These are phyloP conservation scores for Trissoscelio sp. DNA, from an alignment of 2,888 invertebrate species.

Conservation along the genomic window DNA sequence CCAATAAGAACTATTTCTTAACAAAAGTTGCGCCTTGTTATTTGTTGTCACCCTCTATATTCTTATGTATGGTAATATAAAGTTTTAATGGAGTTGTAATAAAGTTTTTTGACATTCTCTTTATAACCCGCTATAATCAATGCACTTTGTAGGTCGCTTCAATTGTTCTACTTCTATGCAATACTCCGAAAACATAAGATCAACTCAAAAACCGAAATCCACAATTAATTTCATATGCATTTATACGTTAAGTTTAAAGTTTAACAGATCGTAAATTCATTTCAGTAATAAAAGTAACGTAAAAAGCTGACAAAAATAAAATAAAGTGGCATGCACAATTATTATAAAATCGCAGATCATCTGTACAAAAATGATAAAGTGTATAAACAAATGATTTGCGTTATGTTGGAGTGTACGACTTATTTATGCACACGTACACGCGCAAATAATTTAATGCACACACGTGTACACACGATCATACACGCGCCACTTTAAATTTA, in stretches of 20 bases:
- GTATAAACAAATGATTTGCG: slow-evolving; percentile 15
- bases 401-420: background rate
- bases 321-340: background rate
- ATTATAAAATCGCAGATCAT: background rate
- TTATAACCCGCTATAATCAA: slow-evolving; percentile 36
- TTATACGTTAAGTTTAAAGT: too few relatives aligned
- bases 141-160: slow-evolving; percentile 41
- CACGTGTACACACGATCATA: background rate
- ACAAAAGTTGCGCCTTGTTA: slow-evolving; percentile 23
- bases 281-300: too few relatives aligned
- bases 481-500: slow-evolving; percentile 58
- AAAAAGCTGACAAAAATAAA: background rate
- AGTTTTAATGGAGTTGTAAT: slow-evolving; percentile 63
- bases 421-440: slow-evolving; percentile 3
- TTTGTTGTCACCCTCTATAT: slow-evolving; percentile 42
- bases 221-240: too few relatives aligned
- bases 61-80: slow-evolving; percentile 47
- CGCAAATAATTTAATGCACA: background rate
- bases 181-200: slow-evolving; percentile 7
- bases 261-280: too few relatives aligned
- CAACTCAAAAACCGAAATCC: background rate
- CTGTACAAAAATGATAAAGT: slow-evolving; percentile 6
- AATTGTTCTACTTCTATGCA: slow-evolving; percentile 32
- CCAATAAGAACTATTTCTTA: slow-evolving; percentile 32
- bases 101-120: slow-evolving; percentile 57